Base-by-base conservation (phyloP, 2,888 invertebrate genomes). In the Blera fallax region DNA sequence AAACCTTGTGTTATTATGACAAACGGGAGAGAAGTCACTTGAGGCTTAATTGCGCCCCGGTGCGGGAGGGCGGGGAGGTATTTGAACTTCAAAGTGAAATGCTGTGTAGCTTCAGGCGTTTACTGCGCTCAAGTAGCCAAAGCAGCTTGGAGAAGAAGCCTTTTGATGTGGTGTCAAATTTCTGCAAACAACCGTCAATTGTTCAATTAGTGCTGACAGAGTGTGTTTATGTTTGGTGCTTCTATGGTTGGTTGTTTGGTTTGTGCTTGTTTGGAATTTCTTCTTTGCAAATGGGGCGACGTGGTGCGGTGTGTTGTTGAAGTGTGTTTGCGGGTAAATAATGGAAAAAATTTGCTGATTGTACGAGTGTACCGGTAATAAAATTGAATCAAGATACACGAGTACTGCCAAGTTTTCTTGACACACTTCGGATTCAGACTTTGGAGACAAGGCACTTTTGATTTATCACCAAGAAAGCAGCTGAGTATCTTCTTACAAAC, bases 1-100 rank as follows among this genome's bases (percentile, higher is more conserved):
- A 40, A 67, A 83, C 62, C 62, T 50, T 48, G 72, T 78, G 73
- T 73, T 83, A 67, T 73, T 40, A 78, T 62, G 48, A 62, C 43
- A 73, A 83, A 67, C 78, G 54, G 65, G 60, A 60, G 60, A 60
- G 43, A 43, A 40, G 50, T 5, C 34, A 77, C 62, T 50, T 8
- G 18, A 62, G 69, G 37, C 48, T 48, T 60, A 77, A 43, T 69
- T 21, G 29, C 50, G 5, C 37, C n/a, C n/a, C n/a, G n/a, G n/a
- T n/a, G n/a, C n/a, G n/a, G n/a, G n/a, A n/a, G n/a, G n/a, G n/a
- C n/a, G n/a, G 62, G 43, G 29, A 50, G 10, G 45, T 27, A 29
- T 50, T 58, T 50, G 67, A 60, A 56, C 45, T 74, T 74, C 52
- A 43, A 65, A 60, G 37, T 67, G 58, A 58, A 58, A 58, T 29